Evolutionary conservation across 2,888 invertebrate genomes (phyloP).

Genomic region (Paralinhomoeus sp.): DNA sequence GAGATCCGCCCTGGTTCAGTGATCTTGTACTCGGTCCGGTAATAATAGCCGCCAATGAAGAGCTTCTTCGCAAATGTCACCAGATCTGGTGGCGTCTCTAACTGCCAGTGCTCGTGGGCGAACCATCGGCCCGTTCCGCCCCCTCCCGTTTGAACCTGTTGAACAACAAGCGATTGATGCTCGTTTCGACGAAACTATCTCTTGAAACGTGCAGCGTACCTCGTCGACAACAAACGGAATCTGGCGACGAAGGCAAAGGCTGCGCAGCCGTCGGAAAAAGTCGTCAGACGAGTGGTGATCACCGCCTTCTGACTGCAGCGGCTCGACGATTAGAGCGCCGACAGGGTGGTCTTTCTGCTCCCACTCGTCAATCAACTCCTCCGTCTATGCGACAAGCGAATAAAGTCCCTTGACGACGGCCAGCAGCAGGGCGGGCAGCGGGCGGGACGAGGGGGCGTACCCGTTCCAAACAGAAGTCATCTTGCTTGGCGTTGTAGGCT

Average conservation of each 20-base stretch:
- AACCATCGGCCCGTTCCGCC: slow-evolving; percentile 91
- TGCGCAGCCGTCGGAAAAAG: slow-evolving; percentile 63
- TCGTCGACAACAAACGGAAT: slow-evolving; percentile 71
- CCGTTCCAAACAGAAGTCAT: slow-evolving; percentile 44
- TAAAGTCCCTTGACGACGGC: too few species aligned
- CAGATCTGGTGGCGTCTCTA: slow-evolving; percentile 62
- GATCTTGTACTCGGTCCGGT: slow-evolving; percentile 47
- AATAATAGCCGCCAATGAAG: slow-evolving; percentile 81
- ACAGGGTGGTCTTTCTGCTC: slow-evolving; percentile 30
- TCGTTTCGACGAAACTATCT: too few species aligned
- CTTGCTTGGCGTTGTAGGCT: slow-evolving; percentile 56
- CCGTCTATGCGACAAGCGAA: too few species aligned
- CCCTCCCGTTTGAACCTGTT: slow-evolving; percentile 63
- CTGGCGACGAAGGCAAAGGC: slow-evolving; percentile 49
- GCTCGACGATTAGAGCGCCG: slow-evolving; percentile 74
- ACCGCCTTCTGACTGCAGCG: slow-evolving; percentile 91
- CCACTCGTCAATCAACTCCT: too few species aligned
- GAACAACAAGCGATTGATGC: too few species aligned
- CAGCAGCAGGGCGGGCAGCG: too few species aligned
- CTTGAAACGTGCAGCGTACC: slow-evolving; percentile 33
- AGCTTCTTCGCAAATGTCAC: slow-evolving; percentile 96
- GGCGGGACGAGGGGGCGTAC: slow-evolving; percentile 22
- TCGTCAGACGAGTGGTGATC: slow-evolving; percentile 72
- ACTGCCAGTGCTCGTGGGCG: slow-evolving; percentile 77
- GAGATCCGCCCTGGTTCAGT: too few species aligned